phyloP scores from a whole-genome alignment of 1,140 invertebrate genomes.

The Pygmarrhopalites habei region DNA sequence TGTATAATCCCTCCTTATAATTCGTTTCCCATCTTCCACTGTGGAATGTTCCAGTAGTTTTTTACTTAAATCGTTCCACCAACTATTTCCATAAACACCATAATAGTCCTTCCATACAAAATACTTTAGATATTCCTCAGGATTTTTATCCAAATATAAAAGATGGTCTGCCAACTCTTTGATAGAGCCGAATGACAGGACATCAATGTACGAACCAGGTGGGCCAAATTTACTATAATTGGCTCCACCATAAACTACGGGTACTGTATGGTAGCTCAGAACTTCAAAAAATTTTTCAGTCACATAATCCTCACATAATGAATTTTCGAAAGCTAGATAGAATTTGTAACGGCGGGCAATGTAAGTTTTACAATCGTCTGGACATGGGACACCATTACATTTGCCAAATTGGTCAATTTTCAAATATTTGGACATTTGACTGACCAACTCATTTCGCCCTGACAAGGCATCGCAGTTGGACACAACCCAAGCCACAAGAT shows the following conservation, averaged over 20 bases:
- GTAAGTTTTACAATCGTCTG: conserved; percentile 40
- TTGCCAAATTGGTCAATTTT: too few relatives aligned
- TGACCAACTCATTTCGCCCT: too few relatives aligned
- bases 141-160: conserved; percentile 44
- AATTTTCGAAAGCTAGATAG: conserved; percentile 51
- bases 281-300: conserved; percentile 44
- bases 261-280: conserved; percentile 49
- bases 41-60: too few relatives aligned
- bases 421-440: too few relatives aligned
- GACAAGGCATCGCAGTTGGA: too few relatives aligned
- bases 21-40: too few relatives aligned
- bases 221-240: conserved; percentile 55
- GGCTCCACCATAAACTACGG: conserved; percentile 59
- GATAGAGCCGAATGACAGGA: conserved; percentile 48
- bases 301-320: conserved; percentile 45
- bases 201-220: conserved; percentile 57
- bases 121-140: conserved; percentile 40
- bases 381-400: too few relatives aligned
- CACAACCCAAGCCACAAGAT: too few relatives aligned
- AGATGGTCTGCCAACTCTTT: conserved; percentile 51
- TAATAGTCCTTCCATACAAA: conserved; percentile 38
- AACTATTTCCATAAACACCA: too few relatives aligned
- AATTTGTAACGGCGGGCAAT: conserved; percentile 45
- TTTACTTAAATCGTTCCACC: too few relatives aligned
- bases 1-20: too few relatives aligned